Evolutionary conservation across 2,888 invertebrate genomes (phyloP), one percentile per base, ranked within the genome.

Genomic region (Aquatica leii): DNA sequence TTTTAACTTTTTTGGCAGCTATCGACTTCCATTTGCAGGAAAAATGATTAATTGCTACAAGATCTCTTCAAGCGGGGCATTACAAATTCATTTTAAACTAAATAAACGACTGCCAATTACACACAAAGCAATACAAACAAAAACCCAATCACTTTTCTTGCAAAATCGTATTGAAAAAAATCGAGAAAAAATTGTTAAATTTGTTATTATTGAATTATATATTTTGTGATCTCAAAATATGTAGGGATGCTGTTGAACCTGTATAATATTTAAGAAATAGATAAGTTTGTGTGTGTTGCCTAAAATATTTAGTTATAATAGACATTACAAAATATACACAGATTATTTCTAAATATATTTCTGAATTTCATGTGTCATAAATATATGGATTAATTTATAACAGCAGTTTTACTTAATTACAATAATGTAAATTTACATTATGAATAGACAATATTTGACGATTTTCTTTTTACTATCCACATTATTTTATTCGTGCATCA

Each of bases 141-240:
- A 41, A 17, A 40, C 15, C 51, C 49, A 58, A 58, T 65, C 55
- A 53, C 58, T 46, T 61, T 55, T 55, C 65, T 65, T 62, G 65
- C 62, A 67, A 65, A 58, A 63, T 37, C 12, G 35, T 41, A 35
- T 59, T 69, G n/a, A 59, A 65, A 71, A 72, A 76, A 2, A 24
- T 4, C 6, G 24, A 4, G 2, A 4, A 6, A 64, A 72, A 73
- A 78, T 78, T 79, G 79, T 80, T 80, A 75, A 77, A 80, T 80
- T 80, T 80, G 79, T 80, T 79, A 79, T 76, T 77, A 75, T 24
- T 24, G 24, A 24, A 78, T 71, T 78, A 79, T 80, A 78, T 80
- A 79, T 81, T 81, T 81, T 81, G 81, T 81, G 81, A 81, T 81
- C 81, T 81, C 81, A 81, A 80, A 80, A 80, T 79, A 79, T 78